A percentile compares a stretch with the other conserved stretches of the same genome.
phyloP scores from a whole-genome alignment of 2,888 invertebrate genomes.

The Eucera pruinosa region DNA sequence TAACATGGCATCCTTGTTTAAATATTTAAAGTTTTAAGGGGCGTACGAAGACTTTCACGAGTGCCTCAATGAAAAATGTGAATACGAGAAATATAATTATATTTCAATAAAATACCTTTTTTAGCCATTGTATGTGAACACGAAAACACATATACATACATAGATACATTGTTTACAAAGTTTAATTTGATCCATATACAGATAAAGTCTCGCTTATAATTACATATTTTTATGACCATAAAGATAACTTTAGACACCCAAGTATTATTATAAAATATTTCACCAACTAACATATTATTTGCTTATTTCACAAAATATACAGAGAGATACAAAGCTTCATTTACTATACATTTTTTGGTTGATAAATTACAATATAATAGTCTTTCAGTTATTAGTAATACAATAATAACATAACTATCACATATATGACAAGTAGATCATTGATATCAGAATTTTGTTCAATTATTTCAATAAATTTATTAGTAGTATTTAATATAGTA shows the following conservation, averaged over 20 bases:
- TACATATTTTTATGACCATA: slow-evolving; percentile 26
- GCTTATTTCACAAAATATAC: slow-evolving; percentile 2
- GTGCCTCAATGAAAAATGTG: too few species aligned
- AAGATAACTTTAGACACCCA: slow-evolving; percentile 7
- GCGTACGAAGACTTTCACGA: too few species aligned
- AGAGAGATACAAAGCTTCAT: slow-evolving; percentile 8
- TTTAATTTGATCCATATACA: slow-evolving; percentile 10
- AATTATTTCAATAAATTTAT: not conserved
- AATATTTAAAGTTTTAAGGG: too few species aligned
- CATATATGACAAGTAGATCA: not conserved
- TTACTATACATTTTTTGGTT: not conserved
- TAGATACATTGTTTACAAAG: slow-evolving; percentile 23
- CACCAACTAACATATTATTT: slow-evolving; percentile 10
- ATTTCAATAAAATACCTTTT: too few species aligned
- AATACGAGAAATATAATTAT: too few species aligned
- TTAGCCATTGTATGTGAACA: not conserved
- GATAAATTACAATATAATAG: slow-evolving; percentile 14
- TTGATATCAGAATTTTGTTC: too few species aligned
- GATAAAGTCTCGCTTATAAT: slow-evolving; percentile 19
- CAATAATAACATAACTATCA: slow-evolving; percentile 3
- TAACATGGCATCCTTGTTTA: too few species aligned
- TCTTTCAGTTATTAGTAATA: not conserved
- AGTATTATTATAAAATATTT: slow-evolving; percentile 4
- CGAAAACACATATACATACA: slow-evolving; percentile 5
- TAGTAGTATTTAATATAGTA: not conserved